phyloP scores from a whole-genome alignment of 2,797 vertebrate species.

The Neopelma chrysocephalum region DNA sequence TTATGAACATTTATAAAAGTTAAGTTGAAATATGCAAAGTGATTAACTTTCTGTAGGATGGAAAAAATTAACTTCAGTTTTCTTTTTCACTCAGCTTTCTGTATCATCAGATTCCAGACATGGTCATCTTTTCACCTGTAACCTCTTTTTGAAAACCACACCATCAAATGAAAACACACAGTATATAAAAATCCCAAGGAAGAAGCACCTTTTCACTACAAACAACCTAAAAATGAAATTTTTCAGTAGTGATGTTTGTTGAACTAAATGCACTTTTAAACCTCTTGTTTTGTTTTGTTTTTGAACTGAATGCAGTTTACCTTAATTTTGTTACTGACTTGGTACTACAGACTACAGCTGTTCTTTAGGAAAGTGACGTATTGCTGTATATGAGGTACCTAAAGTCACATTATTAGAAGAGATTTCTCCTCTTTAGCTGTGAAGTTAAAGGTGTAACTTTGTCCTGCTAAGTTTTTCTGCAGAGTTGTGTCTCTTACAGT shows the following conservation, averaged over 20 bases:
- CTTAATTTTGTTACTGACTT: not conserved
- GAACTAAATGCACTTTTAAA: not conserved
- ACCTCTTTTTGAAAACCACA: constrained; percentile 54
- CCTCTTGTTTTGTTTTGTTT: not conserved
- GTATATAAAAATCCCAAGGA: constrained; percentile 35
- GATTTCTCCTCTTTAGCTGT: not conserved
- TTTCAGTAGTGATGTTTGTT: constrained; percentile 60
- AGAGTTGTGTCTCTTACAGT: not conserved
- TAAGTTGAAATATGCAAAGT: not conserved
- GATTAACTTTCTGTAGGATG: not conserved
- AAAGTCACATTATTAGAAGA: not conserved
- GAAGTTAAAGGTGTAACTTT: not conserved
- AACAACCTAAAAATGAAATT: constrained; percentile 56
- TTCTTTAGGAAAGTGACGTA: not conserved
- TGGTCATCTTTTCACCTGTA: constrained; percentile 34
- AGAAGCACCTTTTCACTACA: constrained; percentile 41
- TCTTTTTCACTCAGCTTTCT: constrained; percentile 52
- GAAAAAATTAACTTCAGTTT: not conserved
- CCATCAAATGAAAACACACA: not conserved
- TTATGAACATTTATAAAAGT: not conserved
- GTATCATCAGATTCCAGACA: not conserved
- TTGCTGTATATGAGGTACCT: not conserved
- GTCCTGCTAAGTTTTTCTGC: not conserved
- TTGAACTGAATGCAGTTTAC: not conserved
- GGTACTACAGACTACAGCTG: not conserved